Conservation (phyloP, 2,113 vertebrate species). For the Porphyrio hochstetteri region DNA sequence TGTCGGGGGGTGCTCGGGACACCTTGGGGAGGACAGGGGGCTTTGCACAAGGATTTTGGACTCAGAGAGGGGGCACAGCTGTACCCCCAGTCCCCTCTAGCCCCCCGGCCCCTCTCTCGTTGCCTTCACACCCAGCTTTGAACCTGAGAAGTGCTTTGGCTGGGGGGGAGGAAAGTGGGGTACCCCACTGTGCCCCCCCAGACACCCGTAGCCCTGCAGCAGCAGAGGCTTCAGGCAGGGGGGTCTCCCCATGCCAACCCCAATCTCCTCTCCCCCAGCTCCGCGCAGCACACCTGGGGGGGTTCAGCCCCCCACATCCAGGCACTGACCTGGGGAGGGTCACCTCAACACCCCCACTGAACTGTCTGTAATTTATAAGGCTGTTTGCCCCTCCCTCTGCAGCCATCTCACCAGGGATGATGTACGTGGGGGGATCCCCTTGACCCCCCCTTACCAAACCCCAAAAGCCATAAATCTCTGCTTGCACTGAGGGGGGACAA, state of each 20-base stretch:
- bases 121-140: neutral
- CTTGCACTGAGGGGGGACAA: neutral
- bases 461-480: neutral
- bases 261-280: neutral
- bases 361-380: conserved; percentile 5
- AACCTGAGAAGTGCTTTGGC: neutral
- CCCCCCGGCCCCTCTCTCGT: neutral
- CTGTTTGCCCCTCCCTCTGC: neutral
- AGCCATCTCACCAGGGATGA: neutral
- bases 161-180: neutral
- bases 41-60: neutral
- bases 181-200: fast-evolving
- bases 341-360: neutral
- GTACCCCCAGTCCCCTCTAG: neutral
- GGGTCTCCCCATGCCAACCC: neutral
- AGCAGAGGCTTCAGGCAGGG: neutral
- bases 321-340: neutral
- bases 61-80: neutral
- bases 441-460: neutral
- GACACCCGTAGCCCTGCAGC: neutral
- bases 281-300: neutral
- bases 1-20: neutral
- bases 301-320: neutral
- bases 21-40: neutral
- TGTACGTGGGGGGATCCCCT: neutral